Conservation (phyloP, 1,140 invertebrate genomes). For the Limonius californicus region DNA sequence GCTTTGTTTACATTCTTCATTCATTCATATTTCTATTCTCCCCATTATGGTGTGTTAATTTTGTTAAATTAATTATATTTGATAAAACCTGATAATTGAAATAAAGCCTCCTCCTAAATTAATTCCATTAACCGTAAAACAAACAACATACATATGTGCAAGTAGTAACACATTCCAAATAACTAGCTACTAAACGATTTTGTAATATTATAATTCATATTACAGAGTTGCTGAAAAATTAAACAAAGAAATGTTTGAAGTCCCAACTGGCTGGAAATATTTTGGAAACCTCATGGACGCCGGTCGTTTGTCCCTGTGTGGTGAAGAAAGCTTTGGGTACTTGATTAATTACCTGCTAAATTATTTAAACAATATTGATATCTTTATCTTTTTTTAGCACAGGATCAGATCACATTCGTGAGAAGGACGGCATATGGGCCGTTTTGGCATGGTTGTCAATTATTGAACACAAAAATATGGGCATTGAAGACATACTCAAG, state of each 20-base stretch:
- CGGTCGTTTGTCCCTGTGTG: slow-evolving; percentile 87
- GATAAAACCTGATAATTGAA: too few species aligned
- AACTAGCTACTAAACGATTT: too few species aligned
- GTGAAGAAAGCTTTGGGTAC: slow-evolving; percentile 97
- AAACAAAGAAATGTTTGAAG: slow-evolving; percentile 83
- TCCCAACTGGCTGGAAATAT: slow-evolving; percentile 98
- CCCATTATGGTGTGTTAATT: too few species aligned
- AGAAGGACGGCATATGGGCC: slow-evolving; percentile 99
- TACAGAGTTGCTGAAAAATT: slow-evolving; percentile 74
- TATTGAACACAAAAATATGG: slow-evolving; percentile 63
- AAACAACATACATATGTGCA: too few species aligned
- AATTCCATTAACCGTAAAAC: too few species aligned
- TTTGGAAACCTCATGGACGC: slow-evolving; percentile 99
- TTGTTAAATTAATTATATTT: too few species aligned
- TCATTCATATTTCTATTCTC: too few species aligned
- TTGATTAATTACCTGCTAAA: slow-evolving; percentile 3
- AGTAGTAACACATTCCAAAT: too few species aligned
- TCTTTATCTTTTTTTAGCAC: slow-evolving; percentile 55
- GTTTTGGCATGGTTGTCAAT: slow-evolving; percentile 93
- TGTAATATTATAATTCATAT: too few species aligned
- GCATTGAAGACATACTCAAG: slow-evolving; percentile 79
- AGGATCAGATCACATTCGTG: slow-evolving; percentile 86
- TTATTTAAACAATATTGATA: slow-evolving; percentile 4
- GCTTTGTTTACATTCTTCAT: too few species aligned
- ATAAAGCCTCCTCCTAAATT: too few species aligned